These are phyloP conservation scores for Lerema accius DNA, from an alignment of 1,140 invertebrate species.

Conservation along the genomic window DNA sequence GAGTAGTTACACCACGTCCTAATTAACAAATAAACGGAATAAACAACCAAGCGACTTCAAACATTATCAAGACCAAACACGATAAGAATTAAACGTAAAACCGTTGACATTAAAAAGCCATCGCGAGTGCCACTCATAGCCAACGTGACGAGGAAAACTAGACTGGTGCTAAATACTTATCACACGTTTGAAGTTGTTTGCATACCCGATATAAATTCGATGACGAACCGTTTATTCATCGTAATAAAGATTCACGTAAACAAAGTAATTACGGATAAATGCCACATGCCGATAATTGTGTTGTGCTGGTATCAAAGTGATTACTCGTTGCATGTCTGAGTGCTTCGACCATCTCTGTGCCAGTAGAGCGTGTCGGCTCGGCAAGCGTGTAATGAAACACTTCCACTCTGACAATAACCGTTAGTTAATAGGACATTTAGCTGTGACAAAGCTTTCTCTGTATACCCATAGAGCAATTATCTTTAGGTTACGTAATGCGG, in stretches of 20 bases:
- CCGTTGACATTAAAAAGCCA: too few species aligned
- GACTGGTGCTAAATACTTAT: background rate
- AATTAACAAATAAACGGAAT: background rate
- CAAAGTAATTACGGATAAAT: constrained; percentile 21
- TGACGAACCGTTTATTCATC: constrained; percentile 2
- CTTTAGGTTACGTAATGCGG: constrained; percentile 47
- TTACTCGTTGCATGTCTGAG: constrained; percentile 49
- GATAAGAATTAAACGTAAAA: too few species aligned
- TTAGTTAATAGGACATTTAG: constrained; percentile 71
- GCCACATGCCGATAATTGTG: constrained; percentile 8
- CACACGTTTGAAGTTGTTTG: background rate
- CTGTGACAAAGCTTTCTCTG: constrained; percentile 68
- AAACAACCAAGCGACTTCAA: background rate
- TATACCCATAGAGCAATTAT: constrained; percentile 57
- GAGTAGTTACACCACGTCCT: too few species aligned
- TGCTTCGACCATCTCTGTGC: constrained; percentile 64
- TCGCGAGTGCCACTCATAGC: too few species aligned
- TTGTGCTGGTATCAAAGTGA: constrained; percentile 5
- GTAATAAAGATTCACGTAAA: constrained; percentile 6
- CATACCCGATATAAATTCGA: background rate
- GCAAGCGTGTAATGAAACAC: constrained; percentile 76
- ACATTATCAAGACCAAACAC: too few species aligned
- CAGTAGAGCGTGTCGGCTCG: constrained; percentile 66
- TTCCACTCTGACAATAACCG: constrained; percentile 74
- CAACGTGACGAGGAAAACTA: too few species aligned